phyloP scores from a whole-genome alignment of 2,113 vertebrate genomes.

The Budorcas taxicolor region DNA sequence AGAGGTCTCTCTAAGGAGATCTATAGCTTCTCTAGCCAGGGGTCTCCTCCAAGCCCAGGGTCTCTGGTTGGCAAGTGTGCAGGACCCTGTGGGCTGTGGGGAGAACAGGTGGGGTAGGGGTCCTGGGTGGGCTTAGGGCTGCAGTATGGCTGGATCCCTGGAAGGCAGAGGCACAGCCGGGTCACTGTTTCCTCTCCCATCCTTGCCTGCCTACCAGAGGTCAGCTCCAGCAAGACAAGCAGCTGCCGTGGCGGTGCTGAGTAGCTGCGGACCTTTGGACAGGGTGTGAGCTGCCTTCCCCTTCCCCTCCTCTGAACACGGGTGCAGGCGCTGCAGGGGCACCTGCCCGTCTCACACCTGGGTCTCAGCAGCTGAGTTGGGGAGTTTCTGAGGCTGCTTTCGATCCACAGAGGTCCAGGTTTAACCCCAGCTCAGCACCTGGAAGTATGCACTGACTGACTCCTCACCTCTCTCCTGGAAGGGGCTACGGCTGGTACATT shows the following conservation, averaged over 20 bases:
- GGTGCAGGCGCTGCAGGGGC: neutral
- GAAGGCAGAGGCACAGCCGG: neutral
- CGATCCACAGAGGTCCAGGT: neutral
- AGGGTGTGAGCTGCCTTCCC: neutral
- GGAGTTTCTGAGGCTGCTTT: neutral
- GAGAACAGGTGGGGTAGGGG: neutral
- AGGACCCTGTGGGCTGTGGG: neutral
- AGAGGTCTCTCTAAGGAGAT: neutral
- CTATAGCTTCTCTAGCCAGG: neutral
- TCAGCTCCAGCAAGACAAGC: neutral
- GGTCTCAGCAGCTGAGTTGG: neutral
- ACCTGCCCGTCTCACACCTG: neutral
- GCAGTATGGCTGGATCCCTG: neutral
- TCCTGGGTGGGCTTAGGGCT: neutral
- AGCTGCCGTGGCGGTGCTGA: rapidly evolving
- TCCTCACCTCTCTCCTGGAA: neutral
- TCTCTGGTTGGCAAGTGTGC: neutral
- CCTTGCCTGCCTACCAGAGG: neutral
- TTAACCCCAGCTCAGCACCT: neutral
- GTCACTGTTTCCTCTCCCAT: neutral
- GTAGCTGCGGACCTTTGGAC: neutral
- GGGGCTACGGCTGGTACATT: neutral
- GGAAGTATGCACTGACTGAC: neutral
- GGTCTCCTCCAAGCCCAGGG: neutral
- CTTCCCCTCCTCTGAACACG: rapidly evolving